Evolutionary conservation across 2,797 vertebrate species (phyloP).

Genomic region (Sebastes flavidus): DNA sequence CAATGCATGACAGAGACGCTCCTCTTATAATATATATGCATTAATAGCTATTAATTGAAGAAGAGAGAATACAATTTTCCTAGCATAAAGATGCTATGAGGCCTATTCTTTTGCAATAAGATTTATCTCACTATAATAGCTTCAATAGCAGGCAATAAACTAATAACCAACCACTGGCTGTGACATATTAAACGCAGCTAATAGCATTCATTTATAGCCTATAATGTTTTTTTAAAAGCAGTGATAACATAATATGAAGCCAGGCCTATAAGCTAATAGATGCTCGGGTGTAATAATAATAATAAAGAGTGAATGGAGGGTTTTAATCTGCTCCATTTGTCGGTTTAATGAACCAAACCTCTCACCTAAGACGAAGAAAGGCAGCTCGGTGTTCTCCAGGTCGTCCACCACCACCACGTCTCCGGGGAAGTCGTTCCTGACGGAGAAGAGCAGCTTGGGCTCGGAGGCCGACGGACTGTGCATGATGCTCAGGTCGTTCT

Average conservation of each 20-base stretch:
- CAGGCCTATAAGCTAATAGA: slow-evolving; percentile 58
- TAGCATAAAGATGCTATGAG: slow-evolving; percentile 50
- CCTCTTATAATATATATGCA: accelerated
- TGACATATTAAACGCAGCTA: background rate
- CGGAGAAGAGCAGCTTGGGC: slow-evolving; percentile 99
- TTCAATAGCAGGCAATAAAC: background rate
- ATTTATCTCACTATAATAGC: background rate
- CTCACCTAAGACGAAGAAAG: slow-evolving; percentile 97
- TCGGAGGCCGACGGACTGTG: slow-evolving; percentile 98
- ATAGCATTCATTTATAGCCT: too few species aligned
- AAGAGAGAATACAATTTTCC: background rate
- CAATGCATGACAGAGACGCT: background rate
- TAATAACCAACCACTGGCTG: background rate
- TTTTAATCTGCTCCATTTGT: slow-evolving; percentile 5
- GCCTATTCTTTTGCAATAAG: slow-evolving; percentile 25
- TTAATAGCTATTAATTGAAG: background rate
- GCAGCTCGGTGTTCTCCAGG: slow-evolving; percentile 98
- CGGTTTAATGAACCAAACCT: slow-evolving; percentile 11
- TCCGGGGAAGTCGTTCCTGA: slow-evolving; percentile 96
- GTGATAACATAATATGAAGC: slow-evolving; percentile 12
- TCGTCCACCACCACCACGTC: slow-evolving; percentile 97
- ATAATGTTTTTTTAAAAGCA: background rate
- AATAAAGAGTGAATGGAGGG: background rate
- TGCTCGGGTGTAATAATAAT: slow-evolving; percentile 12
- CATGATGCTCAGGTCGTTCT: slow-evolving; percentile 99